phyloP scores from a whole-genome alignment of 2,888 invertebrate species.

The Masnerella sp. region DNA sequence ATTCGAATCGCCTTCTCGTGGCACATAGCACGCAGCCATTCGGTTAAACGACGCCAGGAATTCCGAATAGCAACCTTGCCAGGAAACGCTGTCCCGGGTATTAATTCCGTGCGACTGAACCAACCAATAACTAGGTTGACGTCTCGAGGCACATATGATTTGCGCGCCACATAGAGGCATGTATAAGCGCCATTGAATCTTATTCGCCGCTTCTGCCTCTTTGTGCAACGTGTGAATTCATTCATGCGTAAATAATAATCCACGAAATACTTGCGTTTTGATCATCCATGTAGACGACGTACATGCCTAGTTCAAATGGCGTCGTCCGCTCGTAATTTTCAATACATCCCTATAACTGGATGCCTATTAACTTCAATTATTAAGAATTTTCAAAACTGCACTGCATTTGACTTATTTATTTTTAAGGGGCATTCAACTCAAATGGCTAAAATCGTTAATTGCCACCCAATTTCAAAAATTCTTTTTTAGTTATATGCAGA shows the following conservation, averaged over 20 bases:
- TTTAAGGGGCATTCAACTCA: no score
- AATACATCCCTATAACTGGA: no score
- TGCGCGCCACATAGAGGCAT: constrained; percentile 24
- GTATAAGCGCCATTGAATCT: constrained; percentile 42
- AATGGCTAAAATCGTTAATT: no score
- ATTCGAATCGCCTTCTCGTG: constrained; percentile 38
- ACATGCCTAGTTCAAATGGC: constrained; percentile 10
- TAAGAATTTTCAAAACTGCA: no score
- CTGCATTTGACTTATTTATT: no score
- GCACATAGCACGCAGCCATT: constrained; percentile 32
- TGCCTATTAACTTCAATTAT: no score
- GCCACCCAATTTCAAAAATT: no score
- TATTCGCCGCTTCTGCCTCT: constrained; percentile 32
- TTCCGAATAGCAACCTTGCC: constrained; percentile 37
- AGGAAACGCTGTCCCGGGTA: constrained; percentile 33
- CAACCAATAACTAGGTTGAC: constrained; percentile 53
- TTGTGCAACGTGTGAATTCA: constrained; percentile 41
- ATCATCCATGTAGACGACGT: constrained; percentile 26
- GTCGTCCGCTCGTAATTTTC: neutral
- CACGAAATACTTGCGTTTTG: constrained; percentile 35
- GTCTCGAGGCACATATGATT: constrained; percentile 52
- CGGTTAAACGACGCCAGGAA: constrained; percentile 49
- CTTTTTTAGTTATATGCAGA: no score
- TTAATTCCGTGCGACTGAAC: constrained; percentile 53
- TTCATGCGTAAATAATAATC: constrained; percentile 28